Evolutionary conservation across 2,888 invertebrate genomes (phyloP), one percentile per base, ranked within the genome.

Genomic region (Periphyllus acericola): DNA sequence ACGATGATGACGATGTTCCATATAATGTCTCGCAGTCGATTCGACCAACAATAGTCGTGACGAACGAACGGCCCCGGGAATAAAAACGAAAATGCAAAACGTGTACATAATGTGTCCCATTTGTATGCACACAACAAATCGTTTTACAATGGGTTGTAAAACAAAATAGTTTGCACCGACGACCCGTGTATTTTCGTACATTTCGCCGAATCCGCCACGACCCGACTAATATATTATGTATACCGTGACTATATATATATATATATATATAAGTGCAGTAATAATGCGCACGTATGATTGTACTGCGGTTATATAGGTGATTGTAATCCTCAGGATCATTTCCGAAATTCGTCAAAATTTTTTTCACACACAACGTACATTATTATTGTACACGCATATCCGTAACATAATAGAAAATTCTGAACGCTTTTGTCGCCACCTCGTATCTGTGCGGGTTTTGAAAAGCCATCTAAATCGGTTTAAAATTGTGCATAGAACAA

Each of bases 121-220:
- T 25, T 60, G 55, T 79, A 66, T 21, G 32, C 19, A 40, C 46
- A 25, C 21, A 34, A 21, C 71, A 5, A n/a, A 46, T 17, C 36
- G 40, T 46, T 46, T 46, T 46, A 84, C 68, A 85, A 85, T 78
- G n/a, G 84, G 84, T 85, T 85, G 76, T 85, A 85, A 78, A 85
- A 78, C 36, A 78, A 85, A 85, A 85, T 52, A 19, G 46, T 85
- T 68, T 78, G 78, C 84, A 85, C n/a, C n/a, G 60, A 25, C 25
- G 21, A 8, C 25, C 17, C n/a, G 66, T n/a, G 76, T 84, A 78
- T 85, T 85, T 78, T 85, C 68, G 84, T 78, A 32, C n/a, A 19
- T 78, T 85, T 78, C 66, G 34, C 75, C 75, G 75, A 75, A 83
- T 74, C 19, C 21, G 17, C 76, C 68, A 46, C 74, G 46, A 85